Percentiles rank a stretch among this genome's conserved stretches.
phyloP scores from a whole-genome alignment of 2,888 invertebrate species.

The Sinotaia quadrata region DNA sequence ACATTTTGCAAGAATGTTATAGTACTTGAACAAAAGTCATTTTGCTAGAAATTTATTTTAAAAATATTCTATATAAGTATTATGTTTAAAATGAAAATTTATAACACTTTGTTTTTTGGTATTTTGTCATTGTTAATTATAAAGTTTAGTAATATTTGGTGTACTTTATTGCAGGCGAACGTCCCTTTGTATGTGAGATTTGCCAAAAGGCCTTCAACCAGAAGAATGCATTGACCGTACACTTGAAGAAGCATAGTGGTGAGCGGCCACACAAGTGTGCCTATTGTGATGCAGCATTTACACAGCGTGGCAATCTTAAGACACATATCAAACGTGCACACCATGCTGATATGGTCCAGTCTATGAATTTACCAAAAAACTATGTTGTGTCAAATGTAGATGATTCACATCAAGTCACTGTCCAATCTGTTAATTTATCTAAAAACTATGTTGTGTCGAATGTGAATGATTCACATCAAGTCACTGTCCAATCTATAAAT shows the following conservation, averaged over 20 bases:
- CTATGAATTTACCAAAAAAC: slow-evolving; percentile 56
- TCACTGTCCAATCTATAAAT: background rate
- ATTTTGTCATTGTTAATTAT: background rate
- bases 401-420: slow-evolving; percentile 15
- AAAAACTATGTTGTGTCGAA: slow-evolving; percentile 23
- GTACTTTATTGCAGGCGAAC: slow-evolving; percentile 59
- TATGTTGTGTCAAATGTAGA: slow-evolving; percentile 27
- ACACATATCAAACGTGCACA: slow-evolving; percentile 71
- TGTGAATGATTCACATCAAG: slow-evolving; percentile 20
- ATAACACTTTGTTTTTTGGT: no score
- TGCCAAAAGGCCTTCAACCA: slow-evolving; percentile 71
- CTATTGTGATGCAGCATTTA: slow-evolving; percentile 68
- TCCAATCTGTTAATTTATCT: background rate
- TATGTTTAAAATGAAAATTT: background rate
- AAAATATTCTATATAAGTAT: background rate
- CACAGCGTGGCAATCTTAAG: slow-evolving; percentile 71
- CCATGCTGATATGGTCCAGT: slow-evolving; percentile 63
- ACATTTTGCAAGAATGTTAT: no score
- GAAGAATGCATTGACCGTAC: slow-evolving; percentile 71
- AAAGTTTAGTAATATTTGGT: background rate
- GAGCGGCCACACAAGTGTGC: slow-evolving; percentile 67
- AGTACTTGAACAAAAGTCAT: no score
- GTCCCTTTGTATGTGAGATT: slow-evolving; percentile 66
- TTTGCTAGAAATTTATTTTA: no score
- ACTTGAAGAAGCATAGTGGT: slow-evolving; percentile 69